A percentile compares a stretch with the other conserved stretches of the same genome.
These are phyloP conservation scores for Halcyon smyrnensis DNA, from an alignment of 2,797 vertebrate genomes.

Conservation along the genomic window DNA sequence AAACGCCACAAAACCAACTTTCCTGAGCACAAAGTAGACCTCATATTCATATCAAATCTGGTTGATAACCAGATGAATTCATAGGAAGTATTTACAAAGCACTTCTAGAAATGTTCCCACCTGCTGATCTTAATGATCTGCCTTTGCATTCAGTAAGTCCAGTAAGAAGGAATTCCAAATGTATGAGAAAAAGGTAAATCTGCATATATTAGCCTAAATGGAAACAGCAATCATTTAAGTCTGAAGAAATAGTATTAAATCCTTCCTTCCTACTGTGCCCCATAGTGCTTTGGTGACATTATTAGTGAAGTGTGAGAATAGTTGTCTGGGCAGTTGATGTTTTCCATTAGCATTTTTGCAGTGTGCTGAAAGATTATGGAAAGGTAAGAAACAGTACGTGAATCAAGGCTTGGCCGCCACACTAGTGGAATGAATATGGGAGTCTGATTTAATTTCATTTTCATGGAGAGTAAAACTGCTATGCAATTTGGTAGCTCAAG, in stretches of 20 bases:
- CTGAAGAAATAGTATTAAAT: neutral
- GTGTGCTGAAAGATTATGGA: neutral
- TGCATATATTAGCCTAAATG: neutral
- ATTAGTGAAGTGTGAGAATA: neutral
- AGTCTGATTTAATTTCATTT: neutral
- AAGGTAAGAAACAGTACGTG: neutral
- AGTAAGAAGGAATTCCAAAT: neutral
- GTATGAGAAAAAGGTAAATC: neutral
- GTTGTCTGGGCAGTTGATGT: neutral
- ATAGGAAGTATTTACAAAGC: neutral
- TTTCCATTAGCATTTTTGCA: neutral
- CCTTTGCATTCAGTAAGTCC: neutral
- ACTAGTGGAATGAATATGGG: neutral
- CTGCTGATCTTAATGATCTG: neutral
- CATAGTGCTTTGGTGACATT: neutral
- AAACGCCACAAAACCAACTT: neutral
- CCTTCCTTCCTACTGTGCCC: neutral
- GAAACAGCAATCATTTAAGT: neutral
- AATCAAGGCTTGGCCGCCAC: neutral
- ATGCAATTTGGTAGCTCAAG: neutral
- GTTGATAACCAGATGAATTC: neutral
- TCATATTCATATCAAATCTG: accelerated
- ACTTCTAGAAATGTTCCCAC: neutral
- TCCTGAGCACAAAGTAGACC: neutral
- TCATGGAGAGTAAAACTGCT: neutral